Evolutionary conservation across 2,797 vertebrate genomes (phyloP).

Genomic region (Pseudochirops cupreus): DNA sequence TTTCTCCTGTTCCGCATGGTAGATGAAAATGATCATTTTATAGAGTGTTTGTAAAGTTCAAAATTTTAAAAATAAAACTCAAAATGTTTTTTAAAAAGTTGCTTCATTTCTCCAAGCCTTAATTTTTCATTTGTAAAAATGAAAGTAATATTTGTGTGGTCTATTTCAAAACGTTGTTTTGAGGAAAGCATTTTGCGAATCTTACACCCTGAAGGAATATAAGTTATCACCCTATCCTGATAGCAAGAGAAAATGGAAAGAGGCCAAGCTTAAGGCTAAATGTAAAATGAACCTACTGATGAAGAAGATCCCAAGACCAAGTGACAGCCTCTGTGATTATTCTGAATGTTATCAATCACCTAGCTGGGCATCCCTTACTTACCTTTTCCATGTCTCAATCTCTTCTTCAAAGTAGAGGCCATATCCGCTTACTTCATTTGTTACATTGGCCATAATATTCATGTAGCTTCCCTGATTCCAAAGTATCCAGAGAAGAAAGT

Average conservation of each 20-base stretch:
- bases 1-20: background rate
- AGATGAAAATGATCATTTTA: background rate
- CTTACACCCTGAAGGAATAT: background rate
- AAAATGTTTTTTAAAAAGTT: background rate
- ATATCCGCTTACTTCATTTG: background rate
- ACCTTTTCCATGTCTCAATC: background rate
- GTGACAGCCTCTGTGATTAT: background rate
- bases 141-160: background rate
- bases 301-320: background rate
- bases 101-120: background rate
- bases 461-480: background rate
- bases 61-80: background rate
- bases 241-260: background rate
- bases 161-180: background rate
- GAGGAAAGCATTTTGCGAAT: background rate
- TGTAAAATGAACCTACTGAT: background rate
- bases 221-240: background rate
- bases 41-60: background rate
- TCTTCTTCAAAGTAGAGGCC: background rate
- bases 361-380: background rate
- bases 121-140: background rate
- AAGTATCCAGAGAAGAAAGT: background rate
- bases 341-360: background rate
- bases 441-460: background rate
- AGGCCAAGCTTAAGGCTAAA: background rate